These are phyloP conservation scores for Bradypus variegatus DNA, from an alignment of 2,797 vertebrate species.

Conservation along the genomic window DNA sequence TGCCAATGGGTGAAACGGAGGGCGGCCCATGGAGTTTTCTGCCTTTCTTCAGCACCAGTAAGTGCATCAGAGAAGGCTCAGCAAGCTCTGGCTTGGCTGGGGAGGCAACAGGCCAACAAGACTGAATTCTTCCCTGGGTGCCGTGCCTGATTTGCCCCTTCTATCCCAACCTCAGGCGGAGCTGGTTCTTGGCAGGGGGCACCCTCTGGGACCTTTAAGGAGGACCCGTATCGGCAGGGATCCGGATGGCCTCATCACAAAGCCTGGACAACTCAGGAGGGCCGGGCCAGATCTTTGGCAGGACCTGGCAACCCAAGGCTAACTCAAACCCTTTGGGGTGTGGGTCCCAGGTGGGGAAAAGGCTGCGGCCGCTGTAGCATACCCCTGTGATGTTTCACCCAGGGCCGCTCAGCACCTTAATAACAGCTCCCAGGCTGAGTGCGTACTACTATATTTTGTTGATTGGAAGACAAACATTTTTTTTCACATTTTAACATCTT, in stretches of 20 bases:
- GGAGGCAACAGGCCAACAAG: not conserved
- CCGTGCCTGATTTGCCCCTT: not conserved
- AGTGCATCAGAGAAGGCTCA: not conserved
- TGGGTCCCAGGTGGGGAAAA: not conserved
- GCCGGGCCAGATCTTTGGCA: not conserved
- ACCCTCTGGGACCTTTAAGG: not conserved
- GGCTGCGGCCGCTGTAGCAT: too few species aligned
- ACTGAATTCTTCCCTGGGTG: not conserved
- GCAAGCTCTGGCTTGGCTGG: not conserved
- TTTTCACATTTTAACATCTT: not conserved
- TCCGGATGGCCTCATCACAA: not conserved
- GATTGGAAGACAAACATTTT: not conserved
- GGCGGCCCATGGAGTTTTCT: not conserved
- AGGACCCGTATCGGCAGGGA: not conserved
- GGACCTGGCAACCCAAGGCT: not conserved
- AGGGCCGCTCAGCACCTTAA: not conserved
- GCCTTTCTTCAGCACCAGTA: too few species aligned
- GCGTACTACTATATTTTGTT: not conserved
- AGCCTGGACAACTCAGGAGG: not conserved
- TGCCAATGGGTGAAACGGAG: fast-evolving
- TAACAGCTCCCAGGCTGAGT: not conserved
- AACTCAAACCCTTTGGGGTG: not conserved
- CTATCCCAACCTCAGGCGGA: not conserved
- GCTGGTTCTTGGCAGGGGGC: not conserved
- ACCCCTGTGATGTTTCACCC: not conserved